Evolutionary conservation across 2,888 invertebrate species (phyloP).

Genomic region (Choristoneura rosaceana): DNA sequence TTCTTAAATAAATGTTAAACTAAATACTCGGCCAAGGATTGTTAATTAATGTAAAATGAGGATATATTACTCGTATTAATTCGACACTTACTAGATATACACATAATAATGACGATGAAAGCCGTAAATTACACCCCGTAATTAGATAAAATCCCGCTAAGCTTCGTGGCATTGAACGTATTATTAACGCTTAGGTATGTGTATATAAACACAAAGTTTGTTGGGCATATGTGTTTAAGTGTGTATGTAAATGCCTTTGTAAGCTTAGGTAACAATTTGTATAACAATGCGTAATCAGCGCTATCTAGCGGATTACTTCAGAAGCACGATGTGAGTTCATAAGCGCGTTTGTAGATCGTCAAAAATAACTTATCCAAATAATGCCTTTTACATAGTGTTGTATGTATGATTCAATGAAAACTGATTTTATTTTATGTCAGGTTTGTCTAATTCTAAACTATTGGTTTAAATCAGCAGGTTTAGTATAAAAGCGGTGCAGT

Average conservation of each 20-base stretch:
- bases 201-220: constrained; percentile 36
- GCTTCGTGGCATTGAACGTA: constrained; percentile 54
- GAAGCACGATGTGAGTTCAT: constrained; percentile 15
- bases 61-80: constrained; percentile 50
- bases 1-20: neutral
- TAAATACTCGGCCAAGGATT: neutral
- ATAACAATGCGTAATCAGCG: constrained; percentile 9
- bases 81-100: constrained; percentile 5
- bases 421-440: neutral
- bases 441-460: neutral
- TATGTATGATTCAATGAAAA: neutral
- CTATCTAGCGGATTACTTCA: constrained; percentile 18
- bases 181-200: constrained; percentile 34
- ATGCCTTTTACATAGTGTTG: neutral
- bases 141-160: constrained; percentile 53
- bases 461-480: neutral
- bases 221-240: constrained; percentile 13
- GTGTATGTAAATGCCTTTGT: constrained; percentile 5
- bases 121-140: constrained; percentile 46
- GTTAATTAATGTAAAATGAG: constrained; percentile 1
- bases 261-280: neutral
- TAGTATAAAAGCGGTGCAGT: neutral
- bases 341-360: neutral
- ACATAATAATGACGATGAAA: constrained; percentile 35
- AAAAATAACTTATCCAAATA: neutral